Evolutionary conservation across 2,888 invertebrate genomes (phyloP).

Genomic region (Ellobium chinense): DNA sequence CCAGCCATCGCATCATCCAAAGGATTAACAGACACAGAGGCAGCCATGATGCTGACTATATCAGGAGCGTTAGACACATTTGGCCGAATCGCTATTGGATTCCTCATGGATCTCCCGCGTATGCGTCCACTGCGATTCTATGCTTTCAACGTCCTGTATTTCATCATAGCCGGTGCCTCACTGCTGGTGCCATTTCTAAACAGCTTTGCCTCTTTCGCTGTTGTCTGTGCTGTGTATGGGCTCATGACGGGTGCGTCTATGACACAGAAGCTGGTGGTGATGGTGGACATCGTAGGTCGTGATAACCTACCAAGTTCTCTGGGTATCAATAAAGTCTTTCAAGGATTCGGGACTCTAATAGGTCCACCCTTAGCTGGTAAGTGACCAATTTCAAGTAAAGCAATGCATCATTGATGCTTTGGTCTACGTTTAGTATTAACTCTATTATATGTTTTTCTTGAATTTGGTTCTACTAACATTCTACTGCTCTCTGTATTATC

Average conservation of each 20-base stretch:
- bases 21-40: conserved; percentile 55
- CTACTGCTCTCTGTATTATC: no score
- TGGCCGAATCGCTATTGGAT: conserved; percentile 55
- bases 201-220: conserved; percentile 55
- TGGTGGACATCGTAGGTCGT: conserved; percentile 68
- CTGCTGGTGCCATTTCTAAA: background rate
- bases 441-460: no score
- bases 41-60: conserved; percentile 63
- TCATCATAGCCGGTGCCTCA: conserved; percentile 42
- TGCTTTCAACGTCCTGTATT: conserved; percentile 61
- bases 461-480: no score
- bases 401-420: no score
- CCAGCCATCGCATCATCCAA: conserved; percentile 64
- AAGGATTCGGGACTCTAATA: conserved; percentile 63
- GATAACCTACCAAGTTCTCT: conserved; percentile 65
- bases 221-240: conserved; percentile 62
- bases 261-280: conserved; percentile 68
- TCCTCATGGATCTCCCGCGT: conserved; percentile 59
- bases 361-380: conserved; percentile 69
- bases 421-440: no score
- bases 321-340: conserved; percentile 64
- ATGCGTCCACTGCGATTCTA: conserved; percentile 58
- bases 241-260: conserved; percentile 64
- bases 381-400: no score
- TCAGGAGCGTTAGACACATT: conserved; percentile 63